These are phyloP conservation scores for Eudasyphora cyanicolor DNA, from an alignment of 2,888 invertebrate species.

Conservation along the genomic window DNA sequence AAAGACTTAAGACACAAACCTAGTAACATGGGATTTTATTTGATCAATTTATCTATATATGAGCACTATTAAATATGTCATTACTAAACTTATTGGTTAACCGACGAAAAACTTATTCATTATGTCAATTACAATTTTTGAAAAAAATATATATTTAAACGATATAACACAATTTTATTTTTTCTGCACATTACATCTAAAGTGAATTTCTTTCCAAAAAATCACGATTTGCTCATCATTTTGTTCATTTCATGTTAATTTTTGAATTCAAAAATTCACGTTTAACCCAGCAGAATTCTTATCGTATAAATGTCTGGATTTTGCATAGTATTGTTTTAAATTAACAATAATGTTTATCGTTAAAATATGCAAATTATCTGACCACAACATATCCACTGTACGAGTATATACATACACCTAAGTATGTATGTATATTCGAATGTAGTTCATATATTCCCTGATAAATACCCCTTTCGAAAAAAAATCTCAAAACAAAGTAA, in stretches of 20 bases:
- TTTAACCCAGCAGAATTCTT: neutral
- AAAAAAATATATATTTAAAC: too few species aligned
- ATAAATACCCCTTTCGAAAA: constrained; percentile 28
- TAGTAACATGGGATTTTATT: too few species aligned
- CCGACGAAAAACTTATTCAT: too few species aligned
- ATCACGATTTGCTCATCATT: constrained; percentile 47
- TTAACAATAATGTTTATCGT: constrained; percentile 61
- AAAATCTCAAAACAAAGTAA: constrained; percentile 19
- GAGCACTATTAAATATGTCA: too few species aligned
- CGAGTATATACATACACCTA: too few species aligned
- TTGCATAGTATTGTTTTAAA: constrained; percentile 58
- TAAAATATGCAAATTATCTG: constrained; percentile 64
- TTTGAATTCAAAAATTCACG: too few species aligned
- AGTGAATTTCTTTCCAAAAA: neutral
- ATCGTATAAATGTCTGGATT: neutral
- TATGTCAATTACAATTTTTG: too few species aligned
- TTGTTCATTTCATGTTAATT: neutral
- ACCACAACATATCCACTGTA: neutral
- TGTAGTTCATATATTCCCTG: neutral
- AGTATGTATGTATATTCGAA: neutral
- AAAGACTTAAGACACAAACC: too few species aligned
- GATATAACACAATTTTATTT: too few species aligned
- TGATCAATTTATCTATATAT: too few species aligned
- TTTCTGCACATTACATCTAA: neutral
- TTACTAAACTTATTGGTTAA: too few species aligned